Percentiles rank a stretch among this genome's conserved stretches.
phyloP scores from a whole-genome alignment of 2,797 vertebrate genomes.

The Novumbra hubbsi region DNA sequence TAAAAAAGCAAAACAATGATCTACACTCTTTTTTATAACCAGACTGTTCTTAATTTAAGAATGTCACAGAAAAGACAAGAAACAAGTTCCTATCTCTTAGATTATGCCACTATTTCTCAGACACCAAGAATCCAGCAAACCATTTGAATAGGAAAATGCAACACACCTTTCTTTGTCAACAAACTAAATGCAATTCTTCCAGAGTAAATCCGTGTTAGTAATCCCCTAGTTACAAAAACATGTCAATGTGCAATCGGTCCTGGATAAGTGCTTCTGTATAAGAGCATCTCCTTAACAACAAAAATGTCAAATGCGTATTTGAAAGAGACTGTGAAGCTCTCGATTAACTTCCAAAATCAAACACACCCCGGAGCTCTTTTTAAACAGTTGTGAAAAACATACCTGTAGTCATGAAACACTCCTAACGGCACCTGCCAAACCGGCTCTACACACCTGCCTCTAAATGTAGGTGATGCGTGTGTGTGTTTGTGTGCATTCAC shows the following conservation, averaged over 20 bases:
- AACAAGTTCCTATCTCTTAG: constrained; percentile 46
- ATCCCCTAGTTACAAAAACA: no score
- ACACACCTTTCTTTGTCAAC: constrained; percentile 23
- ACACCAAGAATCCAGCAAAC: constrained; percentile 52
- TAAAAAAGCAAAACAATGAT: neutral
- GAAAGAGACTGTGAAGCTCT: neutral
- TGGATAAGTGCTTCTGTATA: no score
- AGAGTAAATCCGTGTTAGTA: neutral
- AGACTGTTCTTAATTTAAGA: neutral
- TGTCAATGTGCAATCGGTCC: no score
- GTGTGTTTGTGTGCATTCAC: constrained; percentile 7
- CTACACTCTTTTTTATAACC: neutral
- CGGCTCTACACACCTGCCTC: constrained; percentile 61
- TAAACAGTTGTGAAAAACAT: constrained; percentile 32
- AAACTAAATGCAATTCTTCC: constrained; percentile 48
- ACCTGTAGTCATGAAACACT: constrained; percentile 51
- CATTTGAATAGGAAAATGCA: constrained; percentile 35
- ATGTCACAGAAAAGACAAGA: neutral
- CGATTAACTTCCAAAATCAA: constrained; percentile 28
- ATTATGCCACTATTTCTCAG: constrained; percentile 38
- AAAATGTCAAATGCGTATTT: neutral
- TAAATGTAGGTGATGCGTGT: constrained; percentile 29
- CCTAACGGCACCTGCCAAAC: constrained; percentile 68
- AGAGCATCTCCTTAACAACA: no score
- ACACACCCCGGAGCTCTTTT: constrained; percentile 40